These are phyloP conservation scores for Tympanuchus pallidicinctus DNA, from an alignment of 2,113 vertebrate genomes.

Conservation along the genomic window DNA sequence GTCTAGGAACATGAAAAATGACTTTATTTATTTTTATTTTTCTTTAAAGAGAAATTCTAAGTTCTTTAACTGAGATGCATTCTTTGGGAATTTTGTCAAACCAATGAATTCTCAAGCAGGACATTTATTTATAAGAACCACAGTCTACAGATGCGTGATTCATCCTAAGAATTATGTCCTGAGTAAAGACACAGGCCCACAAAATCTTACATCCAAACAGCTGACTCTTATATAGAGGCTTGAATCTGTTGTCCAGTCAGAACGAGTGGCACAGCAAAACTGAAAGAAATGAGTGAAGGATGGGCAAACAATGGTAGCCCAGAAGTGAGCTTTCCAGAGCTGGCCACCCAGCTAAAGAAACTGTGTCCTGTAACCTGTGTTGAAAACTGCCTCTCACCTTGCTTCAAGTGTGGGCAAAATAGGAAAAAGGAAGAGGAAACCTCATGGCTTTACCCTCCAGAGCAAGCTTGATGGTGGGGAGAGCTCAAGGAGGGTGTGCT, in stretches of 20 bases:
- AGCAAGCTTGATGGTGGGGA: background rate
- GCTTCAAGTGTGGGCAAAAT: background rate
- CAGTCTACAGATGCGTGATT: background rate
- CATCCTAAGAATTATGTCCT: background rate
- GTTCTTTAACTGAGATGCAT: background rate
- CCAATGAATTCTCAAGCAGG: background rate
- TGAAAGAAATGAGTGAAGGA: background rate
- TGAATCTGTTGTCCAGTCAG: background rate
- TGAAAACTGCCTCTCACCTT: background rate
- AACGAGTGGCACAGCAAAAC: background rate
- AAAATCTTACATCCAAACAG: background rate
- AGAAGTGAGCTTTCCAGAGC: background rate
- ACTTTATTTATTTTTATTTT: background rate
- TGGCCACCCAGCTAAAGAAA: background rate
- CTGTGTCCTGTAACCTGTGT: background rate
- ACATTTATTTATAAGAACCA: background rate
- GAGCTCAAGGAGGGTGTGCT: background rate
- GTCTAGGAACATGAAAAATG: background rate
- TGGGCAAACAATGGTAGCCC: fast-evolving
- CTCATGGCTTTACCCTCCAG: background rate
- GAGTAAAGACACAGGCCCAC: background rate
- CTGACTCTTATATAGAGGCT: background rate
- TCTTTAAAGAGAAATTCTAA: background rate
- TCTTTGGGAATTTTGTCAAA: background rate
- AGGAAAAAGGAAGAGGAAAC: background rate